These are phyloP conservation scores for Drosophila longiperda DNA, from an alignment of 2,888 invertebrate species.

Conservation along the genomic window DNA sequence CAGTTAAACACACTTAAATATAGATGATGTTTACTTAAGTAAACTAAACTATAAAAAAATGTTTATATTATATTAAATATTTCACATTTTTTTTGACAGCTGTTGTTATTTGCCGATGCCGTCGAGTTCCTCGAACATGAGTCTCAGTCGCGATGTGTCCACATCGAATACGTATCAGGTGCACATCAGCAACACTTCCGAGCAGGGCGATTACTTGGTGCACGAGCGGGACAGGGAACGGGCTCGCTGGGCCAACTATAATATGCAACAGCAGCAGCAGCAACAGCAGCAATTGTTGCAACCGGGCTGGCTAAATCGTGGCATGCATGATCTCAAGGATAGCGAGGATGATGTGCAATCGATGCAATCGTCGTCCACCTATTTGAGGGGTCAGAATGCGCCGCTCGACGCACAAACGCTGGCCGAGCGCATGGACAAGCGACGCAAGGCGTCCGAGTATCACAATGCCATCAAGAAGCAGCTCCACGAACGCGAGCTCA, in stretches of 20 bases:
- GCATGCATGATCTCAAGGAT: slow-evolving; percentile 86
- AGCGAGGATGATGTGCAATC: slow-evolving; percentile 85
- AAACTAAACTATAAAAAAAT: background rate
- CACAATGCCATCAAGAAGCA: slow-evolving; percentile 94
- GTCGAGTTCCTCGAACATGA: slow-evolving; percentile 72
- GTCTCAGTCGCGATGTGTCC: slow-evolving; percentile 83
- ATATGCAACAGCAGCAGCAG: slow-evolving; percentile 58
- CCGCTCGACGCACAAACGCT: slow-evolving; percentile 92
- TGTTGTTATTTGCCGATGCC: slow-evolving; percentile 78
- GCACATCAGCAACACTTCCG: slow-evolving; percentile 72
- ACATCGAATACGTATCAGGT: slow-evolving; percentile 84
- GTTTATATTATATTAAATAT: background rate
- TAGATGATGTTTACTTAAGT: too few species aligned
- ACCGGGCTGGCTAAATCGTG: slow-evolving; percentile 87
- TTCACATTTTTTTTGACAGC: slow-evolving; percentile 13
- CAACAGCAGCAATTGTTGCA: slow-evolving; percentile 37
- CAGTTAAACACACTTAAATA: background rate
- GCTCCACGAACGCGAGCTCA: slow-evolving; percentile 92
- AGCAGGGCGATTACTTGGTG: slow-evolving; percentile 82
- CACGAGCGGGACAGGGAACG: slow-evolving; percentile 89
- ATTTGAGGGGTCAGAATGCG: slow-evolving; percentile 94
- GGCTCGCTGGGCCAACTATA: slow-evolving; percentile 90
- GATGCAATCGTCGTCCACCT: slow-evolving; percentile 88
- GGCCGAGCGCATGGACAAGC: slow-evolving; percentile 92
- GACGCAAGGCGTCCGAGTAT: slow-evolving; percentile 93